Conservation (phyloP, 2,888 invertebrate genomes). For the Zele albiditarsus region DNA sequence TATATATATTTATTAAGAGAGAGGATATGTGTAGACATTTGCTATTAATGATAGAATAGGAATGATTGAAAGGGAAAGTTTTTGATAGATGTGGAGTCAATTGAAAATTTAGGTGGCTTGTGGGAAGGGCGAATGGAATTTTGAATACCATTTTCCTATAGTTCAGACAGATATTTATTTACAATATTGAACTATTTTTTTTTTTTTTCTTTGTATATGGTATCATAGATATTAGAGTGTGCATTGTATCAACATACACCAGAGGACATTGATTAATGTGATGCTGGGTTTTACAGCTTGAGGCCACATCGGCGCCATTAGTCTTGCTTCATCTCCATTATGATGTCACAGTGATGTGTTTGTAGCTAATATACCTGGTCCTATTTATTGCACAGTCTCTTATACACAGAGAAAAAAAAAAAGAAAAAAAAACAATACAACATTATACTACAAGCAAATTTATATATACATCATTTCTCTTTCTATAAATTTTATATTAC, state of each 20-base stretch:
- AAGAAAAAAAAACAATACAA: constrained; percentile 6
- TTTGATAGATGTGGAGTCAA: neutral
- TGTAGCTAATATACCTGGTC: constrained; percentile 2
- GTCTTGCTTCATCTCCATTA: constrained; percentile 46
- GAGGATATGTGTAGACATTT: neutral
- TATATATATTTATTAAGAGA: neutral
- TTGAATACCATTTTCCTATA: neutral
- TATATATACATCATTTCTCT: constrained; percentile 49
- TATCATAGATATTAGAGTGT: neutral
- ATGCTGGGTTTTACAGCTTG: constrained; percentile 18
- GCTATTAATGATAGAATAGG: neutral
- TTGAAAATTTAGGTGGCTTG: neutral
- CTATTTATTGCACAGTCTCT: neutral
- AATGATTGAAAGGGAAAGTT: constrained; percentile 13
- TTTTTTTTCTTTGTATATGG: neutral
- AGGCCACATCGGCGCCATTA: constrained; percentile 59
- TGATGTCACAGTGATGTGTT: constrained; percentile 11
- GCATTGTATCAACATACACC: constrained; percentile 5
- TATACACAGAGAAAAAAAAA: neutral
- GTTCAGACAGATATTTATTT: constrained; percentile 1
- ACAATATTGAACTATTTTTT: neutral
- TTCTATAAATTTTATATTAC: constrained; percentile 48
- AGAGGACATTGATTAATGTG: constrained; percentile 18
- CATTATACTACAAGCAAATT: constrained; percentile 26
- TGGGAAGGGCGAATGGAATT: constrained; percentile 5